Conservation (phyloP, 2,888 invertebrate species). For the Deroplatys truncata region DNA sequence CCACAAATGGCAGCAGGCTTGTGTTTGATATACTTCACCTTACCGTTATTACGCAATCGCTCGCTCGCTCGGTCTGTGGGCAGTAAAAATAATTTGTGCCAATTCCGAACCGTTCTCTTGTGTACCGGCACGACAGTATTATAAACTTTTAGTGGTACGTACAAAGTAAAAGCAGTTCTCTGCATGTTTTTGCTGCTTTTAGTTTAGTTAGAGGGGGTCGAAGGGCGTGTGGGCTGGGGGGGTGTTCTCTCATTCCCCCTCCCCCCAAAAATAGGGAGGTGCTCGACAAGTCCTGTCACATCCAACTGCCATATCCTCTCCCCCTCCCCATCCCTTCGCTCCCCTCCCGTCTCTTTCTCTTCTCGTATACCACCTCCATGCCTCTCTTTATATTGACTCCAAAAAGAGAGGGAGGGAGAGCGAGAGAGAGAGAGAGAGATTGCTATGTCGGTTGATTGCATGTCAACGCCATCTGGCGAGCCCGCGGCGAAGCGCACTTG, state of each 20-base stretch:
- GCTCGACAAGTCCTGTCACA: constrained; percentile 22
- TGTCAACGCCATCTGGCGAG: constrained; percentile 32
- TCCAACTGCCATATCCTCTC: constrained; percentile 20
- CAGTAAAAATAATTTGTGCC: not conserved
- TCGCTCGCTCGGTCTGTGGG: not conserved
- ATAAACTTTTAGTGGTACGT: constrained; percentile 14
- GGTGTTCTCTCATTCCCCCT: constrained; percentile 6
- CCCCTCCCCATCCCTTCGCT: not conserved
- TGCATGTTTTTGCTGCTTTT: constrained; percentile 19
- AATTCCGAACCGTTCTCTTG: not conserved
- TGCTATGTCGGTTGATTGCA: constrained; percentile 32
- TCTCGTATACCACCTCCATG: constrained; percentile 8
- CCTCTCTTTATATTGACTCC: constrained; percentile 25
- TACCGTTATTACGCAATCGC: not conserved
- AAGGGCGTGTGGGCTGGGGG: not conserved
- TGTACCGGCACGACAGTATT: not conserved
- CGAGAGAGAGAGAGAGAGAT: constrained; percentile 12
- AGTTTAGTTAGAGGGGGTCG: constrained; percentile 8
- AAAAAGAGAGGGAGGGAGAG: constrained; percentile 10
- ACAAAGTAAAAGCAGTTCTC: constrained; percentile 15
- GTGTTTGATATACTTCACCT: not conserved
- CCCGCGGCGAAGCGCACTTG: constrained; percentile 27
- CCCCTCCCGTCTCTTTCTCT: not conserved
- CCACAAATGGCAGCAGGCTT: not conserved
- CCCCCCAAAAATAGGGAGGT: constrained; percentile 15